Evolutionary conservation across 2,113 vertebrate species (phyloP).

Genomic region (Lipophrys pholis): DNA sequence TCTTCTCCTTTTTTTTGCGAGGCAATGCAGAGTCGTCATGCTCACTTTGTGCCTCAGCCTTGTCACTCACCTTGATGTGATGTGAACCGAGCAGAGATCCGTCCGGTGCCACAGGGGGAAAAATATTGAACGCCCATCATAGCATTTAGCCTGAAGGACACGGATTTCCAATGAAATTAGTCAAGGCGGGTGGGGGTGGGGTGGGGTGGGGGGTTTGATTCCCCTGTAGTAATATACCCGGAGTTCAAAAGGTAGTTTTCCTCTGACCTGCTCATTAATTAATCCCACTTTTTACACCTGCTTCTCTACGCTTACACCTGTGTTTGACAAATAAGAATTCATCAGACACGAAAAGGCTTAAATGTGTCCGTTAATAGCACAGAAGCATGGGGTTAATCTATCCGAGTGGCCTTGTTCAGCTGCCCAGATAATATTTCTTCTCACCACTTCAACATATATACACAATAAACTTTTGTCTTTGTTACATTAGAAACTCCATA

Average conservation of each 20-base stretch:
- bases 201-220: conserved; percentile 23
- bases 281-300: conserved; percentile 19
- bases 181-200: neutral
- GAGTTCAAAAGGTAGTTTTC: conserved; percentile 25
- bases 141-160: conserved; percentile 48
- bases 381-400: neutral
- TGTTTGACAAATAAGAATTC: neutral
- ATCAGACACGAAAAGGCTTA: neutral
- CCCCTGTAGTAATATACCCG: conserved; percentile 29
- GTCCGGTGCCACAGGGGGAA: conserved; percentile 16
- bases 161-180: conserved; percentile 49
- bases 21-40: conserved; percentile 40
- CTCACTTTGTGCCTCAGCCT: conserved; percentile 42
- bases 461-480: no score
- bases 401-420: no score
- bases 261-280: conserved; percentile 11
- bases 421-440: no score
- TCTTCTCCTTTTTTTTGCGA: neutral
- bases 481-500: no score
- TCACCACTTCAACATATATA: no score
- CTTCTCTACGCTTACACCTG: neutral
- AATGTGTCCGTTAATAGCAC: neutral
- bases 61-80: conserved; percentile 62
- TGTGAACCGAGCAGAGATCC: conserved; percentile 47
- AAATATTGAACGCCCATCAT: conserved; percentile 46